A percentile compares a stretch with the other conserved stretches of the same genome.
Conservation (phyloP, 2,113 vertebrate genomes). For the Tachysurus vachellii region DNA sequence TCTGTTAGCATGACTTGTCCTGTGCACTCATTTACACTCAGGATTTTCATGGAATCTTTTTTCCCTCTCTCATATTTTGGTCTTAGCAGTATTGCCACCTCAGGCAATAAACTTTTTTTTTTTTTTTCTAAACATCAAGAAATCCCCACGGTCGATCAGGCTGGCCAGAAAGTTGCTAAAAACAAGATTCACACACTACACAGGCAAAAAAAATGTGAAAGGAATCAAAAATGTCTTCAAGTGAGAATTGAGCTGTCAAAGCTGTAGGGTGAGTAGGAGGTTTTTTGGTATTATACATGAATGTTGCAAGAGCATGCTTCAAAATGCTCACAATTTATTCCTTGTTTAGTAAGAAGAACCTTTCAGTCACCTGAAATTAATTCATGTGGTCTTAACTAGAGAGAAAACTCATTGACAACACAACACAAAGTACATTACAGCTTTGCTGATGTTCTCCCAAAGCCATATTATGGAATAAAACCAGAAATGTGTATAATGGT, state of each 20-base stretch:
- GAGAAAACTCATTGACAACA: background rate
- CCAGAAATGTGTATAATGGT: background rate
- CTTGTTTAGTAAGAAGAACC: background rate
- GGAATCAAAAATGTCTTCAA: conserved; percentile 13
- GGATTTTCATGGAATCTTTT: background rate
- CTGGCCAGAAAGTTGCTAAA: background rate
- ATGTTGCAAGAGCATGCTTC: background rate
- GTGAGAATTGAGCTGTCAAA: conserved; percentile 15
- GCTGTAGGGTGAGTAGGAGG: background rate
- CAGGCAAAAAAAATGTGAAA: background rate
- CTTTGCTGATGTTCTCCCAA: background rate
- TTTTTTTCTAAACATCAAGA: background rate
- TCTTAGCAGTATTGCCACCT: background rate
- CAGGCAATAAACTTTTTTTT: background rate
- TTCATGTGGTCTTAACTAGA: background rate
- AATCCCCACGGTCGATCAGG: background rate
- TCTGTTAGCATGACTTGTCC: background rate
- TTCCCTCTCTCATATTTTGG: background rate
- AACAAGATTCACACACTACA: background rate
- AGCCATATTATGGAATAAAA: background rate
- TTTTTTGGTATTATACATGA: background rate
- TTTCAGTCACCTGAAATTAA: background rate
- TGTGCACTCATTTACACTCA: background rate
- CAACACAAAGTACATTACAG: background rate
- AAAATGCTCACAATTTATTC: background rate